Evolutionary conservation across 2,888 invertebrate species (phyloP).

Genomic region (Synergus umbraculus): DNA sequence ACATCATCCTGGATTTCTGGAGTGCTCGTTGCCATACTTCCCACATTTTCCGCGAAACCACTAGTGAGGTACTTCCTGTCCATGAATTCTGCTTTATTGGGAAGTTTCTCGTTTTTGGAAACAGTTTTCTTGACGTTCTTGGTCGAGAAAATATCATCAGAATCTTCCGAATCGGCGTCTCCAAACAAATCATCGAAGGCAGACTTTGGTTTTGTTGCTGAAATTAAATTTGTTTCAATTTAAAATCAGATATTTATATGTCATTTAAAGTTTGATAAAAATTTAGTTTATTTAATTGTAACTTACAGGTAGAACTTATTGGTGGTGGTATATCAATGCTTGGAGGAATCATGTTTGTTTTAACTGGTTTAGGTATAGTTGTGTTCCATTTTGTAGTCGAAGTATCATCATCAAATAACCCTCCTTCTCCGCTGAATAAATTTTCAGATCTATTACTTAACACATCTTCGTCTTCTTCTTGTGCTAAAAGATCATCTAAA

Average conservation of each 20-base stretch:
- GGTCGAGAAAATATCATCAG: conserved; percentile 72
- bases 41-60: conserved; percentile 48
- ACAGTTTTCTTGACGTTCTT: conserved; percentile 61
- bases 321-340: conserved; percentile 75
- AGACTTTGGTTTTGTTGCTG: conserved; percentile 72
- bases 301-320: conserved; percentile 69
- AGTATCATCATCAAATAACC: conserved; percentile 66
- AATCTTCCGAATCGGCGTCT: conserved; percentile 73
- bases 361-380: conserved; percentile 55
- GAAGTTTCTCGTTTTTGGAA: conserved; percentile 43
- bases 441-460: conserved; percentile 64
- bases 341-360: conserved; percentile 71
- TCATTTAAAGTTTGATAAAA: neutral
- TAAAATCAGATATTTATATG: conserved; percentile 16
- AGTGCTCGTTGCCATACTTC: conserved; percentile 66
- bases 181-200: conserved; percentile 75
- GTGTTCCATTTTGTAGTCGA: conserved; percentile 65
- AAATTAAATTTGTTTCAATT: conserved; percentile 42
- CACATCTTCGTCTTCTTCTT: conserved; percentile 63
- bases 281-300: neutral
- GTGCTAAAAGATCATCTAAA: conserved; percentile 68
- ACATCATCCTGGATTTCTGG: conserved; percentile 63
- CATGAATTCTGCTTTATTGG: conserved; percentile 40
- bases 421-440: conserved; percentile 61
- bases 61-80: conserved; percentile 61